phyloP scores from a whole-genome alignment of 2,113 vertebrate species.

The Orcinus orca region DNA sequence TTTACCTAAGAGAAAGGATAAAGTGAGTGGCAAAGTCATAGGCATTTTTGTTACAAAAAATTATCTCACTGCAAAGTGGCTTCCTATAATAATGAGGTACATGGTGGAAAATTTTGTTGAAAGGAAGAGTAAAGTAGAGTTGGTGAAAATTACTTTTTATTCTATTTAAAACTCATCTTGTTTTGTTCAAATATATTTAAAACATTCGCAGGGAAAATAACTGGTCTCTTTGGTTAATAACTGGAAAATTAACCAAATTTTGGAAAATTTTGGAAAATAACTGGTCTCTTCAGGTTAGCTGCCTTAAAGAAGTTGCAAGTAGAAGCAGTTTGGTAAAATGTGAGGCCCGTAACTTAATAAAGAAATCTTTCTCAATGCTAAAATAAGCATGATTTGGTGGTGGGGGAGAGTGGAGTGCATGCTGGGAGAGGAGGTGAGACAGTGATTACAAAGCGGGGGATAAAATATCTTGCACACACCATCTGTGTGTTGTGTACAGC shows the following conservation, averaged over 20 bases:
- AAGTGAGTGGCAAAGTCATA: neutral
- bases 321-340: neutral
- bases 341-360: neutral
- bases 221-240: neutral
- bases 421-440: neutral
- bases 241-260: too few relatives aligned
- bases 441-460: neutral
- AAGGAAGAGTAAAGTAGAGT: neutral
- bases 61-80: neutral
- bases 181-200: neutral
- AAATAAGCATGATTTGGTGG: neutral
- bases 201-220: neutral
- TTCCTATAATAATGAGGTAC: neutral
- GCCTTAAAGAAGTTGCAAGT: neutral
- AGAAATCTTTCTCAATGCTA: neutral
- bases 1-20: neutral
- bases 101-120: neutral
- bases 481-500: constrained; percentile 9
- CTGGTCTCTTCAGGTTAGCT: neutral
- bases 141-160: neutral
- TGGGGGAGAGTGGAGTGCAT: accelerated
- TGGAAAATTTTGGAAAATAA: too few relatives aligned
- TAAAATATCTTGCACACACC: neutral
- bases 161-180: neutral
- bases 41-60: neutral